These are phyloP conservation scores for Eumacrocentrus americanus DNA, from an alignment of 2,888 invertebrate genomes.

Conservation along the genomic window DNA sequence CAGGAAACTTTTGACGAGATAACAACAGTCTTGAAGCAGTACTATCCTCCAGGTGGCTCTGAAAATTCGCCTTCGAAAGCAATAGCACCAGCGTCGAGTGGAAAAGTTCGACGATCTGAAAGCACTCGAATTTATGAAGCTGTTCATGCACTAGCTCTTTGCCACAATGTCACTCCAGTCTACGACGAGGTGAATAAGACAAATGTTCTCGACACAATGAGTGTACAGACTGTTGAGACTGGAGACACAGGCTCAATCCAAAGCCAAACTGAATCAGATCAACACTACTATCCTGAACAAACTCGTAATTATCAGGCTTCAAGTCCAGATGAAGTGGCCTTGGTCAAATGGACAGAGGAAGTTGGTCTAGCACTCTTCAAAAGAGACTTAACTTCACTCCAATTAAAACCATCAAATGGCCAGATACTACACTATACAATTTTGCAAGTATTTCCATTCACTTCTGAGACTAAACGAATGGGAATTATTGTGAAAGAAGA, in stretches of 20 bases:
- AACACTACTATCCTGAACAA: slow-evolving; percentile 61
- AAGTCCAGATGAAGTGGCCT: slow-evolving; percentile 78
- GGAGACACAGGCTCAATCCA: slow-evolving; percentile 56
- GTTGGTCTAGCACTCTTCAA: slow-evolving; percentile 75
- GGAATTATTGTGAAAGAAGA: slow-evolving; percentile 77
- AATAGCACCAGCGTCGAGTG: slow-evolving; percentile 35
- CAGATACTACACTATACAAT: slow-evolving; percentile 67
- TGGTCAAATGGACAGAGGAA: slow-evolving; percentile 76
- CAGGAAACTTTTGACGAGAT: slow-evolving; percentile 86
- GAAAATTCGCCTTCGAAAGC: slow-evolving; percentile 47
- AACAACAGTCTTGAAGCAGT: slow-evolving; percentile 48
- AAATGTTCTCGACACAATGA: slow-evolving; percentile 49
- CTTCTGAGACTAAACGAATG: slow-evolving; percentile 78
- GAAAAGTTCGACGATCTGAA: slow-evolving; percentile 71
- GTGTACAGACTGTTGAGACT: slow-evolving; percentile 54
- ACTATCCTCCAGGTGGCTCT: slow-evolving; percentile 38
- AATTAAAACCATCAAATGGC: slow-evolving; percentile 68
- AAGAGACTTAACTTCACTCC: slow-evolving; percentile 73
- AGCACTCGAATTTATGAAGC: slow-evolving; percentile 83
- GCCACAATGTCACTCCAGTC: slow-evolving; percentile 99
- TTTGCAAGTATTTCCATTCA: slow-evolving; percentile 73
- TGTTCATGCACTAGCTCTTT: slow-evolving; percentile 92
- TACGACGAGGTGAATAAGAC: slow-evolving; percentile 69
- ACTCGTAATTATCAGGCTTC: slow-evolving; percentile 72
- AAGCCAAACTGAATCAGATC: slow-evolving; percentile 67